phyloP scores from a whole-genome alignment of 2,888 invertebrate species.

The Zaprionus obscuricornis region DNA sequence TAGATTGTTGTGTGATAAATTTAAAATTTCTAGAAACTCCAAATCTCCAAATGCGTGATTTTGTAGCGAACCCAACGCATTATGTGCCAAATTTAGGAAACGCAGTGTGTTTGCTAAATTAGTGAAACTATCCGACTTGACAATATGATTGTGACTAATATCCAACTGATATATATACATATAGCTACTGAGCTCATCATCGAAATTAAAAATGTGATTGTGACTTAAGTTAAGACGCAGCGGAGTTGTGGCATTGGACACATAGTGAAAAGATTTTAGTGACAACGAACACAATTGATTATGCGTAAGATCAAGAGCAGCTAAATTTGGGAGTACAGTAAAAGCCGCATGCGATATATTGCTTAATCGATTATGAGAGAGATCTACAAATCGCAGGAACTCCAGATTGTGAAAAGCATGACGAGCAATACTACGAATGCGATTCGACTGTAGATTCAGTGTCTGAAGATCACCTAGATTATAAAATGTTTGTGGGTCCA shows the following conservation, averaged over 20 bases:
- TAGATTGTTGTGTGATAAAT: conserved; percentile 90
- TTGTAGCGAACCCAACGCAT: conserved; percentile 88
- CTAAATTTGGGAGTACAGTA: conserved; percentile 89
- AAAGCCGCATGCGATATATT: conserved; percentile 90
- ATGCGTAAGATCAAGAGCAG: conserved; percentile 91
- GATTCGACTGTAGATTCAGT: conserved; percentile 91
- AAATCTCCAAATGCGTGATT: conserved; percentile 90
- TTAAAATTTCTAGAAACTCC: conserved; percentile 88
- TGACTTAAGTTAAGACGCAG: conserved; percentile 90
- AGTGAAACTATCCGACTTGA: conserved; percentile 87
- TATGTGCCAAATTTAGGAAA: conserved; percentile 89
- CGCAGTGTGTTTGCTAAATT: conserved; percentile 87
- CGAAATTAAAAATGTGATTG: conserved; percentile 84
- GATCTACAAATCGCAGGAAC: conserved; percentile 90
- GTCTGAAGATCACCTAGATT: conserved; percentile 89
- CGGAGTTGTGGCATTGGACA: conserved; percentile 87
- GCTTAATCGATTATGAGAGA: conserved; percentile 91
- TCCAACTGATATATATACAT: conserved; percentile 89
- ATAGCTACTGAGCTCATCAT: conserved; percentile 82
- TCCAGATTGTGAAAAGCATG: conserved; percentile 91
- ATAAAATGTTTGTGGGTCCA: conserved; percentile 89
- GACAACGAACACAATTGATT: conserved; percentile 89
- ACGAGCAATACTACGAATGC: conserved; percentile 88
- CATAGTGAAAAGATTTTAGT: conserved; percentile 87
- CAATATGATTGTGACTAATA: conserved; percentile 88